Evolutionary conservation across 1,140 invertebrate genomes (phyloP), one percentile per base, ranked within the genome.

Genomic region (Phortica variegata): DNA sequence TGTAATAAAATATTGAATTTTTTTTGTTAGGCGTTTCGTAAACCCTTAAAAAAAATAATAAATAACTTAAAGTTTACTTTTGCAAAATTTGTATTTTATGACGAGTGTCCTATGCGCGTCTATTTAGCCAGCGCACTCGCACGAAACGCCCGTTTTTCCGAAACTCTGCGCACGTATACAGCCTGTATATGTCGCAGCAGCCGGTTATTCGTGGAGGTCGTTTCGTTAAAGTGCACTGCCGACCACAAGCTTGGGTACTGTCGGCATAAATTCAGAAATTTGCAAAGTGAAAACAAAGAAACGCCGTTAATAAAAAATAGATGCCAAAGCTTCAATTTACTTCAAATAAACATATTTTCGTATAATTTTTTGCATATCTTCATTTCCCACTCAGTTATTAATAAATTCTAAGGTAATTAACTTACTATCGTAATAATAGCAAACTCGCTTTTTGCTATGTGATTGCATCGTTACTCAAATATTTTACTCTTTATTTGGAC

Each of bases 351-450:
- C 32, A 16, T 21, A 3, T 12, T n/a, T 3, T 3, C 10, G 15
- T 10, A 9, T 7, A 7, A 23, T 3, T n/a, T 7, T 9, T 12
- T 16, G 12, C 12, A 51, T 42, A n/a, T 29, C 18, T 18, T 10
- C 12, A 15, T 51, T 32, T 34, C 33, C 8, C 3, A 33, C 6
- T 13, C 12, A 13, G 12, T 37, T 37, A 13, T 37, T 37, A 37
- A 37, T 39, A 21, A n/a, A 29, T 21, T 3, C 0, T 37, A 37
- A 37, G 3, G 12, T n/a, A 26, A 8, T 15, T n/a, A 32, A 92
- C 93, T 93, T 84, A 97, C 95, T 96, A 77, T 98, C 95, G 73
- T 98, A 98, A 79, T 98, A 98, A 80, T 98, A 98, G 78, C 95
- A 97, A 47, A 98, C 93, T 76, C 90, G 84, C 77, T 95, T 95